phyloP scores from a whole-genome alignment of 2,113 vertebrate species.

The Catharus bicknelli region DNA sequence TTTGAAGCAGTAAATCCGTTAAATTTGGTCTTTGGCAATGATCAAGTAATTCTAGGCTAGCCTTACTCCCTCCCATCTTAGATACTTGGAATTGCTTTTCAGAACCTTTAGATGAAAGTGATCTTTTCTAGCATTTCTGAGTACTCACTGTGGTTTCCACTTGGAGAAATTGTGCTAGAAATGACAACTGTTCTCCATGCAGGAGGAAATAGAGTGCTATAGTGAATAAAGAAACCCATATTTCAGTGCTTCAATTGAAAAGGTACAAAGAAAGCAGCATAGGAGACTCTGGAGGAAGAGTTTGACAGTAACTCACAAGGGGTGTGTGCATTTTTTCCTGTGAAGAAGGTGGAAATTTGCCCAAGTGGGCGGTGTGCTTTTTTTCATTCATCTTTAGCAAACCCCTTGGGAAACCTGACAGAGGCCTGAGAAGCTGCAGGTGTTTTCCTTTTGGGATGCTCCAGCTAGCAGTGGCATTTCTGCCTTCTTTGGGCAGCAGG shows the following conservation, averaged over 20 bases:
- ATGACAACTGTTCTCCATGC: not conserved
- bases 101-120: constrained; percentile 19
- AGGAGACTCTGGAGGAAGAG: not conserved
- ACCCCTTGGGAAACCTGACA: accelerated
- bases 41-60: constrained; percentile 4
- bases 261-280: not conserved
- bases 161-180: not conserved
- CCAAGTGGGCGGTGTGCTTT: not conserved
- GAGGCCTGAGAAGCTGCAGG: not conserved
- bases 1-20: constrained; percentile 20
- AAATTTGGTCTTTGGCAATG: not conserved
- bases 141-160: constrained; percentile 8
- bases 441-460: not conserved
- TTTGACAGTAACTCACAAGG: not conserved
- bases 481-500: not conserved
- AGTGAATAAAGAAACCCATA: not conserved
- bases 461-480: not conserved
- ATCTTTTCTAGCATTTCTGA: not conserved
- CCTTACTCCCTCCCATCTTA: not conserved
- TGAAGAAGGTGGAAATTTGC: not conserved
- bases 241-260: not conserved
- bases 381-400: not conserved
- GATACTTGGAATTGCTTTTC: constrained; percentile 9
- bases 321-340: not conserved
- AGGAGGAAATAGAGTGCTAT: not conserved